A percentile compares a stretch with the other conserved stretches of the same genome.
Evolutionary conservation across 2,113 vertebrate genomes (phyloP).

Genomic region (Psammodynastes pulverulentus): DNA sequence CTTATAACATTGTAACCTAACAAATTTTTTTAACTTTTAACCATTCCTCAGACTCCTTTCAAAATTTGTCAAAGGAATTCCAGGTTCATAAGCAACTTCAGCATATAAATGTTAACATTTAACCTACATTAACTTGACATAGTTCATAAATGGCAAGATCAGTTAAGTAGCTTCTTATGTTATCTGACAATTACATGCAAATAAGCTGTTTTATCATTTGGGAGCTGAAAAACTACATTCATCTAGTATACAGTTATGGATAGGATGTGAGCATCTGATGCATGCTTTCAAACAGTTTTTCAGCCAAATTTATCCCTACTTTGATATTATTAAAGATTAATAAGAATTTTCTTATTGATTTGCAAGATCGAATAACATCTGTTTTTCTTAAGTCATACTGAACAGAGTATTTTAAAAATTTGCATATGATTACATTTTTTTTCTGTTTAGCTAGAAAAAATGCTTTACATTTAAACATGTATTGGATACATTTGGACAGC

Average conservation of each 20-base stretch:
- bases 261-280: not conserved
- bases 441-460: not conserved
- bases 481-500: slow-evolving; percentile 10
- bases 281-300: not conserved
- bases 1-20: not conserved
- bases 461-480: not conserved
- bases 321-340: not conserved
- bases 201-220: not conserved
- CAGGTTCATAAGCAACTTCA: not conserved
- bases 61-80: slow-evolving; percentile 9
- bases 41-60: not conserved
- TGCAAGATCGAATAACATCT: not conserved
- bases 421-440: not conserved
- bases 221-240: not conserved
- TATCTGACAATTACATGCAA: not conserved
- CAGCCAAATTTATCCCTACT: not conserved
- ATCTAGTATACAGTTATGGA: not conserved
- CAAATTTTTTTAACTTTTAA: not conserved
- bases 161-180: slow-evolving; percentile 8
- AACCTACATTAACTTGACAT: not conserved
- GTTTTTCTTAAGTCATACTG: not conserved
- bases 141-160: not conserved
- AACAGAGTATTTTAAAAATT: not conserved
- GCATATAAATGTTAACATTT: not conserved
- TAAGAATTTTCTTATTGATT: not conserved